These are phyloP conservation scores for Phyllostomus discolor DNA, from an alignment of 2,113 vertebrate species.

Conservation along the genomic window DNA sequence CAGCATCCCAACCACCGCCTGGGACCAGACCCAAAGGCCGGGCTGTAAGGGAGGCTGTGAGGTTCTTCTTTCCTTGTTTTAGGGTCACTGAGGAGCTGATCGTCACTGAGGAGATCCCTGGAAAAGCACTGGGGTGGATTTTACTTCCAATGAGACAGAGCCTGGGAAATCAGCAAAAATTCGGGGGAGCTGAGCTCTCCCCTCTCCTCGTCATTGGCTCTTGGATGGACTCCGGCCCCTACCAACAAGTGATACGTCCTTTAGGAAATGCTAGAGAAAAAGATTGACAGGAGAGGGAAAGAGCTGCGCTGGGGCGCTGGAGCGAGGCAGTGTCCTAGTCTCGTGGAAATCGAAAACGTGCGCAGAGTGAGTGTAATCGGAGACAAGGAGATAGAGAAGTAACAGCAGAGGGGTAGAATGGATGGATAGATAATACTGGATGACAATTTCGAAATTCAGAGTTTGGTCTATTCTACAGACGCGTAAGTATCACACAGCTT, in stretches of 20 bases:
- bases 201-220: not conserved
- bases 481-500: not conserved
- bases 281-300: not conserved
- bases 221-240: not conserved
- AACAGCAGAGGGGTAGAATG: not conserved
- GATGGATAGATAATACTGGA: not conserved
- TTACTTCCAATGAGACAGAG: slow-evolving; percentile 64
- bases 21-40: rapidly evolving
- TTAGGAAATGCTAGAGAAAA: not conserved
- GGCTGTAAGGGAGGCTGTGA: no score
- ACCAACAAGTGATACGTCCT: not conserved
- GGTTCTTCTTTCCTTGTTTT: not conserved
- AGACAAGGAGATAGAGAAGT: not conserved
- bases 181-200: not conserved
- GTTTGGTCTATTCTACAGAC: not conserved
- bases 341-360: not conserved
- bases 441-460: not conserved
- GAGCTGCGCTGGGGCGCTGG: not conserved
- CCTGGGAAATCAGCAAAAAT: slow-evolving; percentile 59
- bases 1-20: rapidly evolving
- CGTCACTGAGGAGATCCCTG: not conserved
- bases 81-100: not conserved
- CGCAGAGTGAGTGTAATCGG: not conserved
- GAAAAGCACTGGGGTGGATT: not conserved
- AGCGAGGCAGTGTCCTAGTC: not conserved